Base-by-base conservation (phyloP, 2,888 invertebrate genomes). In the Diarsia rubi region DNA sequence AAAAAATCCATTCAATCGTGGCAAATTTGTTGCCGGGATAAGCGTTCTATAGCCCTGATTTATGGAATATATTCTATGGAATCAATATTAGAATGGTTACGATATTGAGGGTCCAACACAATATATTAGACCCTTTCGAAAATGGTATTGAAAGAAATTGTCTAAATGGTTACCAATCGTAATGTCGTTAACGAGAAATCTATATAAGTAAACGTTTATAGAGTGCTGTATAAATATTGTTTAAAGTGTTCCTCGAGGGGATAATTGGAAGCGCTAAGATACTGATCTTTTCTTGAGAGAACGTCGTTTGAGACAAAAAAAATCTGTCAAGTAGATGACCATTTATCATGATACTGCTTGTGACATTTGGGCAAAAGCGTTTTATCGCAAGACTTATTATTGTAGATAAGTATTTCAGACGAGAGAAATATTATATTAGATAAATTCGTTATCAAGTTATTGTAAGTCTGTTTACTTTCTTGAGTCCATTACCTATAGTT, bases 1-100 rank as follows among this genome's bases (percentile, higher is more conserved):
- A 90, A 89, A 91, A 92, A 90, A 87, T 84, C 88, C 73, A 89
- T 90, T 90, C 90, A 89, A 85, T 90, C 89, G 88, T 88, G 84
- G 83, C 89, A 89, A 89, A 86, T 86, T 86, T 87, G 86, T 75
- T 78, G 60, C 78, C 78, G 79, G 87, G 85, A 88, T 87, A 87
- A 88, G 77, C 82, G 81, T 83, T 84, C 73, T 66, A 62, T 86
- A 75, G 59, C 73, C 69, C 66, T 78, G 81, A 86, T 84, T 78
- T 86, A 86, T 74, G 64, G 69, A 69, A 73, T 73, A 78, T 75
- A 80, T 86, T 86, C 67, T 81, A 64, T 77, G 77, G 73, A 63
- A 73, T 75, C 78, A 73, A 74, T 81, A 78, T 76, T 64, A 72
- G 73, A 69, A 80, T 63, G 81, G 69, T 78, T 68, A 69, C 57